A percentile compares a stretch with the other conserved stretches of the same genome.
phyloP scores from a whole-genome alignment of 1,140 invertebrate species.

The Diuraphis noxia region DNA sequence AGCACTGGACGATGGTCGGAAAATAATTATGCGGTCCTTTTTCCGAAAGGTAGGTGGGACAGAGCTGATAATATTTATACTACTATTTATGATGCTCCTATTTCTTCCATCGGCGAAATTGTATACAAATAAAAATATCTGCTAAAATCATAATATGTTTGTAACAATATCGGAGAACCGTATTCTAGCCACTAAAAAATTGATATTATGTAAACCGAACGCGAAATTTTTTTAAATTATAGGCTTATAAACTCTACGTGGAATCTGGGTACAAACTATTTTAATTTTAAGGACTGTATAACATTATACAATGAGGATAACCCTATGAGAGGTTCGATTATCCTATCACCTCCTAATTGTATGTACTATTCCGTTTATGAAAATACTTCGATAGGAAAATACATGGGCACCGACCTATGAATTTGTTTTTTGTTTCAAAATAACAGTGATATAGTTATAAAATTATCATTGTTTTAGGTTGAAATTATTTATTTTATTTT shows the following conservation, averaged over 20 bases:
- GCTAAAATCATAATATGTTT: neutral
- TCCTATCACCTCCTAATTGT: neutral
- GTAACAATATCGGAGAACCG: neutral
- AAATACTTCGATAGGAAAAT: neutral
- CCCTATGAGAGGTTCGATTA: neutral
- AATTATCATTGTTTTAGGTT: neutral
- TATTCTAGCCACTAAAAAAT: neutral
- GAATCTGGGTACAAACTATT: neutral
- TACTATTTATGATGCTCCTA: neutral
- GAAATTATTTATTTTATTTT: too few species aligned
- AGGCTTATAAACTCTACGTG: neutral
- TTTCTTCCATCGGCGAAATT: neutral
- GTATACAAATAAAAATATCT: neutral
- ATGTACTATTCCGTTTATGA: neutral
- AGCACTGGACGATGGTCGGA: neutral
- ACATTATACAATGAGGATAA: neutral
- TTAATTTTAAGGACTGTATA: neutral
- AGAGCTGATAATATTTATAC: neutral
- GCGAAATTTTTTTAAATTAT: neutral
- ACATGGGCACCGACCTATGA: neutral
- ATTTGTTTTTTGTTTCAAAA: neutral
- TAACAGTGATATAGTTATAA: neutral
- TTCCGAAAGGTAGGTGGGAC: neutral
- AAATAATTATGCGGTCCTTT: neutral
- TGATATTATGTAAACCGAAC: neutral